Evolutionary conservation across 2,113 vertebrate species (phyloP), one percentile per base, ranked within the genome.

Genomic region (Oostethus manadensis): DNA sequence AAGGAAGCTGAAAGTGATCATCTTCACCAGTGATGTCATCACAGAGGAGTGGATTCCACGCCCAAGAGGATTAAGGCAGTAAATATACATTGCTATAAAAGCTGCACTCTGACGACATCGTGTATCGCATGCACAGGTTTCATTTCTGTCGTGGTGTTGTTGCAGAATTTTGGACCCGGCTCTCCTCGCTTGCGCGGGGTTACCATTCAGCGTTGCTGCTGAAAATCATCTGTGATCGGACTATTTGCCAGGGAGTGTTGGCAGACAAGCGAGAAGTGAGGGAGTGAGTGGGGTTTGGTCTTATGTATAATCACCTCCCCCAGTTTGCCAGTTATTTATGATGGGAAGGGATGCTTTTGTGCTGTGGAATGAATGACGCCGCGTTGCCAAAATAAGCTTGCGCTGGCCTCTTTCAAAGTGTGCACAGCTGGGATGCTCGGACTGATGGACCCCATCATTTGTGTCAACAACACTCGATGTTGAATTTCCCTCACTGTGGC

Each of bases 391-490:
- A 84, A 83, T 81, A 82, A 82, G 74, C 72, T 68, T 61, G 58
- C 65, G 70, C 82, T 82, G 82, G 74, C 77, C 79, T 84, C 76
- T 62, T 80, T 82, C 64, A 69, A 45, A 44, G 75, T 88, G 73
- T 84, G 78, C 84, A 82, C 83, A 88, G 86, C 83, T 83, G 83
- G 82, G 76, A 57, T 9, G 51, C 35, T 63, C 81, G 79, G 78
- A 75, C 74, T 40, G 75, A 50, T 38, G 67, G 70, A 77, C 67
- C 66, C 70, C 73, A 64, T 79, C 56, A 59, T 80, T 77, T 76
- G 78, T 74, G 79, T 81, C 81, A 80, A 88, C 74, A 82, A 45
- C 35, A 55, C 33, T 82, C 47, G 48, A 57, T 57, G 57, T 56
- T 56, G 71, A 66, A 68, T 65, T 71, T 48, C 58, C 62, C 60